Base-by-base conservation (phyloP, 2,797 vertebrate genomes). In the Lophius americanus region DNA sequence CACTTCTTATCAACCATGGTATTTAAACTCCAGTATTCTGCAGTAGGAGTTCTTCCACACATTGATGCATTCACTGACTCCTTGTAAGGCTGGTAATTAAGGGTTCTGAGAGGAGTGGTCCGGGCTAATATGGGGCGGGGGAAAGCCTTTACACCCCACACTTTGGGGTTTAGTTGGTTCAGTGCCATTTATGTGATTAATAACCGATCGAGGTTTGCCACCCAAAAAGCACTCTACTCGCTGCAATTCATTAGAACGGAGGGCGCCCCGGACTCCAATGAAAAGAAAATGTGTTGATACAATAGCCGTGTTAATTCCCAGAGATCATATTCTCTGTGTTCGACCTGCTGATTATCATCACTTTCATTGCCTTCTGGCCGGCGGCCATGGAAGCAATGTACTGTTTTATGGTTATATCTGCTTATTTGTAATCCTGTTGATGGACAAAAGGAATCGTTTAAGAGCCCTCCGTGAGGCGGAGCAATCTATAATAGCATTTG, bases 241-340 rank as follows among this genome's bases (percentile, higher is more conserved):
- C 79, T 74, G 82, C 83, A 72, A 85, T 91, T 90, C 81, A 90
- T 90, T 88, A 85, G 65, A 83, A 73, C 56, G 65, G 55, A 85
- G 76, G 66, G 75, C 65, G 68, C 80, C 81, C 69, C 76, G 64
- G 69, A 81, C 78, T 85, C 78, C 77, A 86, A 92, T 91, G 83
- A 92, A 91, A 88, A 87, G 79, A 87, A 88, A 91, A 91, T 80
- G 86, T 89, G 87, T 88, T 89, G 81, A 79, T 85, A 89, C 72
- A 86, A 87, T 84, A 76, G 85, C 62, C 60, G 79, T 46, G 68
- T 89, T 91, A 78, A 89, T 91, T 87, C 85, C 72, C 71, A 82
- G 60, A 76, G 70, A 88, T 89, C 76, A 82, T 84, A 77, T 88
- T 85, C 82, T 72, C 82, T 71, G 47, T 69, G 69, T 89, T 90